Evolutionary conservation across 2,113 vertebrate genomes (phyloP), one percentile per base, ranked within the genome.

Genomic region (Polypterus senegalus): DNA sequence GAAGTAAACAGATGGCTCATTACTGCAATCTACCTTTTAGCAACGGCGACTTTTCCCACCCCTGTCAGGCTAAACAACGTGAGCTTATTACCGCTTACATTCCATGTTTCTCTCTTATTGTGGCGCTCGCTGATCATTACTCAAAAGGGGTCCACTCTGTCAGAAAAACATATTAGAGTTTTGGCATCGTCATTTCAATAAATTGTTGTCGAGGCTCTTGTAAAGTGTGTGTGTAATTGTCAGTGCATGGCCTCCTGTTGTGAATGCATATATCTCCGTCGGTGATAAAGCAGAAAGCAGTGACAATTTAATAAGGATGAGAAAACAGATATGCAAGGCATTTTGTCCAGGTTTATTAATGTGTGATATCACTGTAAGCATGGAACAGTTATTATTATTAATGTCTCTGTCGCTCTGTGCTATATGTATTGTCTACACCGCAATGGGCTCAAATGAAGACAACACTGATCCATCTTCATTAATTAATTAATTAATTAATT

Each of bases 101-200:
- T 46, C 47, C 51, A n/a, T 49, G 46, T 59, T 64, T 63, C 53
- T 63, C 54, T 62, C 54, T 65, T 56, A 67, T 27, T 71, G 49
- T 61, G 55, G 52, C 61, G 49, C 9, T 6, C 9, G 49, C 49
- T 51, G 6, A 51, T 51, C 9, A 51, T 51, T 7, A 51, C 49
- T 9, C 49, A 51, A 9, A 9, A 51, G 49, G 49, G 67, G 47
- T 59, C 61, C 69, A 58, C 61, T 62, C 62, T 71, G 72, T 71
- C 67, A 68, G 54, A 54, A 74, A 69, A 69, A 74, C 67, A 71
- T 69, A 74, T 66, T 66, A 62, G 61, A 43, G 56, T 45, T 59
- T 27, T 67, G 65, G 62, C 67, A 59, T 61, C 64, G 65, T 65
- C 60, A 65, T 63, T 67, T 43, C 7, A 57, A 57, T 63, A 57